Percentiles rank a stretch among this genome's conserved stretches.
phyloP scores from a whole-genome alignment of 1,140 invertebrate species.

The Camponotus pennsylvanicus region DNA sequence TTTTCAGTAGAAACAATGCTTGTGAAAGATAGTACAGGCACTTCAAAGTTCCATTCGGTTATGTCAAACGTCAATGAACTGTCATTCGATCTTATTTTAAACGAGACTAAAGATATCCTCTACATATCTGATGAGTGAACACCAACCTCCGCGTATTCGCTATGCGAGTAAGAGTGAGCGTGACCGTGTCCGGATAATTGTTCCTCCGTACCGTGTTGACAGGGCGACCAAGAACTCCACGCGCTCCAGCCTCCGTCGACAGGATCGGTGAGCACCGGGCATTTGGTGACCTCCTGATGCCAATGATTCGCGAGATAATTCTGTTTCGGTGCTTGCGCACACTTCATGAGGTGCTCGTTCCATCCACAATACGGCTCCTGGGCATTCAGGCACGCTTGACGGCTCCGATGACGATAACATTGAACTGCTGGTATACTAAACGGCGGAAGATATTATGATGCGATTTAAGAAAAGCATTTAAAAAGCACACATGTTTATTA shows the following conservation, averaged over 20 bases:
- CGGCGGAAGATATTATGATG: constrained; percentile 15
- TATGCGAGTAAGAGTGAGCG: constrained; percentile 64
- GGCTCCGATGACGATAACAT: constrained; percentile 91
- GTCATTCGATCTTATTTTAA: not conserved
- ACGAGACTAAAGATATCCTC: not conserved
- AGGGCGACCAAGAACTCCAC: constrained; percentile 85
- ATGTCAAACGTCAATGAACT: too few relatives aligned
- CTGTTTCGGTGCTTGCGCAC: constrained; percentile 89
- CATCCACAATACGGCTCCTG: constrained; percentile 98
- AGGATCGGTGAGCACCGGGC: constrained; percentile 88
- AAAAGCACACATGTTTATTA: not conserved
- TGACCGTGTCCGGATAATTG: constrained; percentile 68
- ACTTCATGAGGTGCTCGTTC: constrained; percentile 91
- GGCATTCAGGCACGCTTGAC: constrained; percentile 92
- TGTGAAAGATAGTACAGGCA: not conserved
- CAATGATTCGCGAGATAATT: constrained; percentile 89
- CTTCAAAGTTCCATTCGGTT: not conserved
- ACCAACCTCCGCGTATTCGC: constrained; percentile 72
- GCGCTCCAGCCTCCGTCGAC: constrained; percentile 89
- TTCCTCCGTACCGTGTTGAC: constrained; percentile 85
- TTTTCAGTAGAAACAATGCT: not conserved
- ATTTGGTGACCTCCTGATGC: constrained; percentile 90
- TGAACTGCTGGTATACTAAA: constrained; percentile 90
- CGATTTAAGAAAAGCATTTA: constrained; percentile 16
- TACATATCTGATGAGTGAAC: not conserved